These are phyloP conservation scores for Sphaeramia orbicularis DNA, from an alignment of 2,797 vertebrate genomes.

Conservation along the genomic window DNA sequence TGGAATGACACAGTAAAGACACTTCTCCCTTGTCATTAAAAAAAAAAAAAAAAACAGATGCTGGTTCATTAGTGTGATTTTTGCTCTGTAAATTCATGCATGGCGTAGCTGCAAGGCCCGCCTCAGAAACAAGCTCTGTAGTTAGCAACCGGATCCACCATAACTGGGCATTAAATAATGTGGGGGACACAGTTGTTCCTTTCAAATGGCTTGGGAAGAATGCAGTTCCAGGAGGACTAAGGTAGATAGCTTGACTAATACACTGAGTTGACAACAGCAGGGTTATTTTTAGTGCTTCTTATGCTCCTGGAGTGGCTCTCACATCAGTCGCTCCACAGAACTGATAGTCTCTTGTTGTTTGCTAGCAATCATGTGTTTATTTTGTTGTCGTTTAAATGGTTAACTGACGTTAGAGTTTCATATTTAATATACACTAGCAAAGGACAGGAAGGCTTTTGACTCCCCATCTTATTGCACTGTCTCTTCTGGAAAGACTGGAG, in stretches of 20 bases:
- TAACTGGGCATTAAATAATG: constrained; percentile 59
- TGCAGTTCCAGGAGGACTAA: constrained; percentile 13
- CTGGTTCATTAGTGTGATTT: constrained; percentile 33
- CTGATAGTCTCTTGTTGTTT: constrained; percentile 4
- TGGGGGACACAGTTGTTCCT: constrained; percentile 24
- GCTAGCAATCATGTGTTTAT: neutral
- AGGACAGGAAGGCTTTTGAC: constrained; percentile 14
- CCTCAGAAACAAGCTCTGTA: constrained; percentile 30
- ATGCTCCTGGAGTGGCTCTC: neutral
- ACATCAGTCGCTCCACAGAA: neutral
- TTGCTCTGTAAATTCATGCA: constrained; percentile 36
- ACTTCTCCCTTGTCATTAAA: constrained; percentile 36
- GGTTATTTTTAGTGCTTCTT: constrained; percentile 25
- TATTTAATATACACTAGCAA: too few species aligned
- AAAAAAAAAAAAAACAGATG: constrained; percentile 24
- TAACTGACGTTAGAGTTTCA: too few species aligned
- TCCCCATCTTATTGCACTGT: neutral
- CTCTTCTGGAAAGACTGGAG: neutral
- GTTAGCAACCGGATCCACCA: constrained; percentile 39
- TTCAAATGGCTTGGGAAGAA: constrained; percentile 39
- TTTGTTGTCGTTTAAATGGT: too few species aligned
- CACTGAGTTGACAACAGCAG: constrained; percentile 24
- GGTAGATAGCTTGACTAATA: constrained; percentile 17
- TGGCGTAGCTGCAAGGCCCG: constrained; percentile 29
- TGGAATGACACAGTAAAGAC: constrained; percentile 34